Evolutionary conservation across 1,140 invertebrate species (phyloP), one percentile per base, ranked within the genome.

Genomic region (Helicorthomorpha holstii): DNA sequence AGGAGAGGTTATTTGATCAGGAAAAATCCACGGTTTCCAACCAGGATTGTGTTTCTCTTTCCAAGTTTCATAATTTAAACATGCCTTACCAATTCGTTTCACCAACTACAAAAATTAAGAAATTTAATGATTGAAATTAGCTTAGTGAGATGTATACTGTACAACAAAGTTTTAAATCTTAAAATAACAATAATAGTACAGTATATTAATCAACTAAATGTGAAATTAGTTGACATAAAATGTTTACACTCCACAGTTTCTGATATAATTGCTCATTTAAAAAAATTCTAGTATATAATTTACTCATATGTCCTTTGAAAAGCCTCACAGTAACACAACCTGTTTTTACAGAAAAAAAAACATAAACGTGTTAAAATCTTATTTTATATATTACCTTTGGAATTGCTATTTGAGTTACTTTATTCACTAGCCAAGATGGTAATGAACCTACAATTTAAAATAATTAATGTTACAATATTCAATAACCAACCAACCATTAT

Each of bases 401-500:
- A 3, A 85, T 86, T 62, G 90, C 75, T 61, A 84, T 83, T 59
- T 86, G 81, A 26, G 87, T 89, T 47, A 85, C 75, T 71, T 83
- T 85, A 67, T 93, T 92, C 16, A 91, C 84, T 43, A 89, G 69
- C 87, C 88, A 92, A 10, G 80, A 78, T 12, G 87, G 88, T 53
- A 93, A 67, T 57, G 83, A 84, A 51, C 71, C 70, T 71, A 51
- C 3, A 62, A 56, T 52, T 7, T 22, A 46, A 21, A 46, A 46
- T 46, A 10, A 46, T 7, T 7, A 22, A 7, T 22, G 44, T 46
- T 25, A 46, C 4, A 25, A 46, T 22, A 46, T 4, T 46, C 12
- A 21, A 7, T 25, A 7, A 19, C 19, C 19, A 7, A 46, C 4
- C 44, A 22, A 46, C 4, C 21, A 22, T 46, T 22, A 46, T 7